phyloP scores from a whole-genome alignment of 2,113 vertebrate genomes.

The Apus apus region DNA sequence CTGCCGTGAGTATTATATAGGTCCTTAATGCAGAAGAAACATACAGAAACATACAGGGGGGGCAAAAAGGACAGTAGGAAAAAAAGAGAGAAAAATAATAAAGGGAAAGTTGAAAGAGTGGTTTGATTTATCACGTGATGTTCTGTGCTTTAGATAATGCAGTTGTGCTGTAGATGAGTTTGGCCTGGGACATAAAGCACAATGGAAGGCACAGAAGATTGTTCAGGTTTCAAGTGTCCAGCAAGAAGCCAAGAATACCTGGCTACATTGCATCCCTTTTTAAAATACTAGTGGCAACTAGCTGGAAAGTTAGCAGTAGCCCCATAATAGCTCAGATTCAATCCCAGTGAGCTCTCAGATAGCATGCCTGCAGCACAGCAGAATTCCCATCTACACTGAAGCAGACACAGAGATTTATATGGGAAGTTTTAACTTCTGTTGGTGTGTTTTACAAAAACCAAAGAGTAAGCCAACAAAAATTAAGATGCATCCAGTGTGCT shows the following conservation, averaged over 20 bases:
- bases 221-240: neutral
- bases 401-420: neutral
- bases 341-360: neutral
- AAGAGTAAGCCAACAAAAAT: neutral
- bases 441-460: neutral
- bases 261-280: neutral
- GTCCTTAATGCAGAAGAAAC: neutral
- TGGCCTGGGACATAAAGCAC: neutral
- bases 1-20: neutral
- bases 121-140: neutral
- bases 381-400: neutral
- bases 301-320: neutral
- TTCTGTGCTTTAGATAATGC: neutral
- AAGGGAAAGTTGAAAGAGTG: neutral
- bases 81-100: neutral
- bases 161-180: neutral
- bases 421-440: neutral
- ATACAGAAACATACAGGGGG: neutral
- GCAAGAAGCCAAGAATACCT: neutral
- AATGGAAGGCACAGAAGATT: neutral
- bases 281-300: neutral
- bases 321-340: neutral
- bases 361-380: neutral
- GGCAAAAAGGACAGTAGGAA: neutral
- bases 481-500: neutral